Evolutionary conservation across 1,140 invertebrate species (phyloP).

Genomic region (Dendrolimus punctatus): DNA sequence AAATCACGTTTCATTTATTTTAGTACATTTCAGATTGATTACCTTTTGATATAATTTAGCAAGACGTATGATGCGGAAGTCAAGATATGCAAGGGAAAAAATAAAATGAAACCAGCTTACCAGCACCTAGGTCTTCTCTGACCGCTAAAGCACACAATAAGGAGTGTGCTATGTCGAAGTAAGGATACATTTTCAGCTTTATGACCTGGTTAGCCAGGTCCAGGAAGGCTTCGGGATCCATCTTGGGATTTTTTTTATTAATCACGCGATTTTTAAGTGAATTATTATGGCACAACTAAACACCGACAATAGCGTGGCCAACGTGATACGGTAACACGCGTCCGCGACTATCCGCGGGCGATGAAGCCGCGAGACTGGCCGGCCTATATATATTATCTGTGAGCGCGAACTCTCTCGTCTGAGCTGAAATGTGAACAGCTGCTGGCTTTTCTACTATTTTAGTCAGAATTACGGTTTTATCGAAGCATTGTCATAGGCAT

Average conservation of each 20-base stretch:
- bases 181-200: slow-evolving; percentile 99
- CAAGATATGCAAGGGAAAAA: slow-evolving; percentile 6
- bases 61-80: slow-evolving; percentile 23
- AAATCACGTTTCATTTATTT: slow-evolving; percentile 53
- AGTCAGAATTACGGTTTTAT: slow-evolving; percentile 15
- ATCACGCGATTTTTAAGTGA: slow-evolving; percentile 21
- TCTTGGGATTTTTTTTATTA: slow-evolving; percentile 56
- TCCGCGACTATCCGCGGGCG: slow-evolving; percentile 60
- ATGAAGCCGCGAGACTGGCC: slow-evolving; percentile 59
- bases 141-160: slow-evolving; percentile 92
- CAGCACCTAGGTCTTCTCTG: slow-evolving; percentile 94
- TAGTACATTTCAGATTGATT: slow-evolving; percentile 28
- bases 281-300: slow-evolving; percentile 51
- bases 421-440: slow-evolving; percentile 4
- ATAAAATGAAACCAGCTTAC: slow-evolving; percentile 72
- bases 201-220: slow-evolving; percentile 98
- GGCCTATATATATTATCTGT: background rate
- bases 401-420: slow-evolving; percentile 1
- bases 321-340: slow-evolving; percentile 33
- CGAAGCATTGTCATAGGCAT: slow-evolving; percentile 4
- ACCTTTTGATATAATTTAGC: slow-evolving; percentile 14
- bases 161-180: slow-evolving; percentile 98
- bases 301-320: slow-evolving; percentile 48
- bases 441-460: slow-evolving; percentile 44
- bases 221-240: slow-evolving; percentile 98